Evolutionary conservation across 2,888 invertebrate species (phyloP), one percentile per base, ranked within the genome.

Genomic region (Ormyrus thymus): DNA sequence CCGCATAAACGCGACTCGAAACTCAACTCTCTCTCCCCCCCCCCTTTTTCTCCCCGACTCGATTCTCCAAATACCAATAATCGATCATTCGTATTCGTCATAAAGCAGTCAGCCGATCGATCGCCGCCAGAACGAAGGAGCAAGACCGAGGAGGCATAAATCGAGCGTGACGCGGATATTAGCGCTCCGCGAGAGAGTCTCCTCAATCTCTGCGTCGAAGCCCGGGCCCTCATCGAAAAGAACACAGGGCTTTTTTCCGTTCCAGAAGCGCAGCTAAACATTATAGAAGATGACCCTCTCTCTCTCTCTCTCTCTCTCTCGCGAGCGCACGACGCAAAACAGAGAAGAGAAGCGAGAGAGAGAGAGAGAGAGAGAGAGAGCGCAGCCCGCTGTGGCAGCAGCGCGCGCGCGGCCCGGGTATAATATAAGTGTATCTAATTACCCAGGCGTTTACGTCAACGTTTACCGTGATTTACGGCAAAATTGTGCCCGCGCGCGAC

Each of bases 391-490:
- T 11, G 15, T 13, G 73, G 43, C 82, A 83, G 76, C 45, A 58
- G 46, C 11, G 55, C 29, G 46, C 11, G 55, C 29, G 58, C 11
- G 62, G n/a, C 59, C 53, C 61, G n/a, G 68, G 72, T 53, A 74
- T 79, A 82, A 81, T 77, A 75, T 87, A 87, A 89, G 89, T 87
- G 86, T 88, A 89, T 89, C 89, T 89, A 89, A 89, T 89, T 89
- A 89, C 86, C 86, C 84, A 85, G 86, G 86, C 86, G 87, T 89
- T 89, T 87, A 89, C 89, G 88, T 89, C 88, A 89, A 89, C 88
- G 85, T 89, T 90, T 88, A 86, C 87, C 81, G 84, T 89, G 89
- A 89, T 90, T 90, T 90, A 90, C 88, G 86, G 83, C 86, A 83
- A 88, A 89, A 89, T 89, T 89, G 89, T 87, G 83, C 85, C 74